These are phyloP conservation scores for Hydractinia symbiolongicarpus DNA, from an alignment of 30 jellyfish, hydroid and myxozoan species.

Conservation along the genomic window DNA sequence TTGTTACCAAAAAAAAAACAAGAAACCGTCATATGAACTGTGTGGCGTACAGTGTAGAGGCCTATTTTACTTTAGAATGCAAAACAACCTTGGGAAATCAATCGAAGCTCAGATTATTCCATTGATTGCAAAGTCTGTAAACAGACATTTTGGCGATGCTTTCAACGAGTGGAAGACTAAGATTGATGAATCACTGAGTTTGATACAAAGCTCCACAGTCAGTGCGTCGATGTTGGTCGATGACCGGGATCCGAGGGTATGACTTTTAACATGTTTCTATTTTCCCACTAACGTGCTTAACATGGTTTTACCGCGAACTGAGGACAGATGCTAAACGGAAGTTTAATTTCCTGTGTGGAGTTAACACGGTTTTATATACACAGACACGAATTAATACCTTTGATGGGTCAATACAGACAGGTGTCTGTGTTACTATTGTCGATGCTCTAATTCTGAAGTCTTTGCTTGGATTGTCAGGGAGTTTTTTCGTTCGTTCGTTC, in stretches of 20 bases:
- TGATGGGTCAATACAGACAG: too few species aligned
- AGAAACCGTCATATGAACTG: too few species aligned
- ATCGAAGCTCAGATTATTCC: conserved; percentile 21
- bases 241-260: conserved; percentile 5
- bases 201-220: neutral
- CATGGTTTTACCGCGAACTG: neutral
- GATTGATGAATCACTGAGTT: conserved; percentile 6
- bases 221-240: conserved; percentile 10
- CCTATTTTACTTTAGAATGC: conserved; percentile 7
- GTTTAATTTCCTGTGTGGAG: too few species aligned
- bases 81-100: conserved; percentile 14
- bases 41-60: too few species aligned
- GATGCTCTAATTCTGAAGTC: too few species aligned
- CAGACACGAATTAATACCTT: too few species aligned
- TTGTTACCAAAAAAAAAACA: too few species aligned
- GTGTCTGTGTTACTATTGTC: too few species aligned
- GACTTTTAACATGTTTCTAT: neutral
- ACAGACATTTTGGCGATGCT: neutral
- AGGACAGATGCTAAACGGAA: too few species aligned
- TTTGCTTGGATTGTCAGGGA: too few species aligned
- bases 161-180: conserved; percentile 20
- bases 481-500: too few species aligned
- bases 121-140: neutral
- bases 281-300: neutral
- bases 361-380: too few species aligned